phyloP scores from a whole-genome alignment of 2,113 vertebrate genomes.

The Bujurquina vittata region DNA sequence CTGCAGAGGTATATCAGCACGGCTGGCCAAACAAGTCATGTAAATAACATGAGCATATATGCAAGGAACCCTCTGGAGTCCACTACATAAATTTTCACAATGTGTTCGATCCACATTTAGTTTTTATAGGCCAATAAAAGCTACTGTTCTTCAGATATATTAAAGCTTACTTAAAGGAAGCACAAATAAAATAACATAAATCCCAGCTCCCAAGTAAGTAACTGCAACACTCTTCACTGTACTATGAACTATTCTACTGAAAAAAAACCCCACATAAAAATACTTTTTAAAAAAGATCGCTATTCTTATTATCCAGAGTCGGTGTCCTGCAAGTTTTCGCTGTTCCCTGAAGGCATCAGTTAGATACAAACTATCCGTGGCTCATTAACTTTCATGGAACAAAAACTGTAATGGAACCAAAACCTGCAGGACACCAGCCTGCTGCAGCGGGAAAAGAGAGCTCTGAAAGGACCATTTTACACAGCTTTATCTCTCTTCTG shows the following conservation, averaged over 20 bases:
- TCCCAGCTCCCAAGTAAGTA: conserved; percentile 2
- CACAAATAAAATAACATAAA: conserved; percentile 23
- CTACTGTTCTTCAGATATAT: not conserved
- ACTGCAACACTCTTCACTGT: conserved; percentile 5
- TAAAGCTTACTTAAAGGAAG: conserved; percentile 11
- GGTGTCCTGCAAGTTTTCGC: conserved; percentile 38
- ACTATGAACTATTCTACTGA: not conserved
- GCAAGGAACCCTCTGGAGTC: not conserved
- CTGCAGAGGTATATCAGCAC: conserved; percentile 36
- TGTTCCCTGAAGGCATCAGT: conserved; percentile 14
- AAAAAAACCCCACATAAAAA: conserved; percentile 7
- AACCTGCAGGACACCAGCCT: conserved; percentile 25
- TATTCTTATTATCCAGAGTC: not conserved
- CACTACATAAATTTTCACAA: conserved; percentile 11
- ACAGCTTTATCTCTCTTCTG: conserved; percentile 4
- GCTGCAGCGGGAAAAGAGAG: not conserved
- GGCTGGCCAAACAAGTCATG: conserved; percentile 12
- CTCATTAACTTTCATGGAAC: conserved; percentile 44
- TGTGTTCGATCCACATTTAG: conserved; percentile 15
- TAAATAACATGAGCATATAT: conserved; percentile 43
- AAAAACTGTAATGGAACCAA: conserved; percentile 39
- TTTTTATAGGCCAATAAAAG: conserved; percentile 22
- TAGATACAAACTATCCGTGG: conserved; percentile 41
- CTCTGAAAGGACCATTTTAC: conserved; percentile 10
- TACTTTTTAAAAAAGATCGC: not conserved